Evolutionary conservation across 2,888 invertebrate species (phyloP).

Genomic region (Chirona hameri): DNA sequence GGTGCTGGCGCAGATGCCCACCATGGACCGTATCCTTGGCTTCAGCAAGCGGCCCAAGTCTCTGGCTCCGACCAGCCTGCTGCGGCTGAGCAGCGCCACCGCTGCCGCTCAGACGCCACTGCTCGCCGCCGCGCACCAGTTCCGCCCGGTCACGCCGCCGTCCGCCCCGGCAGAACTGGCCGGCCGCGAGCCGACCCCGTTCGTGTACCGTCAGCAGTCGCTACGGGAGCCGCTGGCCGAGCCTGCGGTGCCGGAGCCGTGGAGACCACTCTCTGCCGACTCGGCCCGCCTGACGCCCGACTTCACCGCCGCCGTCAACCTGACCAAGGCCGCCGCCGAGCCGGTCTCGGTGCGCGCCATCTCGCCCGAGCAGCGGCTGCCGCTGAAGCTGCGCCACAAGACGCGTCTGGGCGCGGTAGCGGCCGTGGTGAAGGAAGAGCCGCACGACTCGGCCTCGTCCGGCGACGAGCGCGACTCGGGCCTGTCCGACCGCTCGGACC

Average conservation of each 20-base stretch:
- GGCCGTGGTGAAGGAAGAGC: slow-evolving; percentile 76
- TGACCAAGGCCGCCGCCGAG: slow-evolving; percentile 52
- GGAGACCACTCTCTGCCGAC: slow-evolving; percentile 14
- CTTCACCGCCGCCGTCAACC: slow-evolving; percentile 24
- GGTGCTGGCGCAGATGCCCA: slow-evolving; percentile 80
- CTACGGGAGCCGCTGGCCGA: background rate
- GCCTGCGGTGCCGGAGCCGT: background rate
- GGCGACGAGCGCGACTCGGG: slow-evolving; percentile 87
- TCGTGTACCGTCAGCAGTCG: slow-evolving; percentile 14
- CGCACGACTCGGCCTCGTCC: slow-evolving; percentile 61
- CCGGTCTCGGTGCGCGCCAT: slow-evolving; percentile 35
- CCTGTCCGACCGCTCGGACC: slow-evolving; percentile 56
- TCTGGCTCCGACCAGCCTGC: slow-evolving; percentile 45
- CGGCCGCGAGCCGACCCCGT: background rate
- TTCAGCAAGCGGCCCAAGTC: slow-evolving; percentile 69
- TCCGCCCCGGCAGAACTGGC: background rate
- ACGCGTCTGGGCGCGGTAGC: slow-evolving; percentile 73
- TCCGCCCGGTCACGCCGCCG: background rate
- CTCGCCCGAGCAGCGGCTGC: slow-evolving; percentile 52
- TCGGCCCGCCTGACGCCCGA: background rate
- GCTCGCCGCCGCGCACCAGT: background rate
- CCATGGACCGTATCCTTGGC: slow-evolving; percentile 78
- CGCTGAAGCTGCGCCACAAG: slow-evolving; percentile 86
- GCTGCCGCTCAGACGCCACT: background rate
- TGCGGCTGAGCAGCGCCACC: background rate